Base-by-base conservation (phyloP, 2,113 vertebrate species). In the Siniperca knerii region DNA sequence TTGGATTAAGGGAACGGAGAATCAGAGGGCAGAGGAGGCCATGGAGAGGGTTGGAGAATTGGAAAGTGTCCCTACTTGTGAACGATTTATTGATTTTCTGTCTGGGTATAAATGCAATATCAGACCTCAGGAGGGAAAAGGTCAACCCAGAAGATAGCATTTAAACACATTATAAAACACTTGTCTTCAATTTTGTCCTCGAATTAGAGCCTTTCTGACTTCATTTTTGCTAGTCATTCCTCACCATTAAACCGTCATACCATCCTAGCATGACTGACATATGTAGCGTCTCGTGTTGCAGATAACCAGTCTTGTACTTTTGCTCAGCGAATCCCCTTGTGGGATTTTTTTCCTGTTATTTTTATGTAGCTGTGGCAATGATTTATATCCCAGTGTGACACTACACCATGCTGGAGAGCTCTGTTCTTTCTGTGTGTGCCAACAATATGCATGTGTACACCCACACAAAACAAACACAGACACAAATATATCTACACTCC, bases 21-120 rank as follows among this genome's bases (percentile, higher is more conserved):
- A 20, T 79, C 65, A 70, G 52, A 64, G 75, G 61, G 66, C 60
- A 83, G 48, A 60, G 52, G 57, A 61, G 52, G 35, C n/a, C 57
- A 11, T 4, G 37, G 33, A 52, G 48, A 66, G 62, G 77, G 23
- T 8, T 50, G 40, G 29, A 55, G 69, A 58, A 84, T 29, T 75
- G 60, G 50, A 61, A 69, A 52, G 50, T 33, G 65, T 79, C 57
- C 5, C 60, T 68, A 29, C 81, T 80, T 79, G 42, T 73, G 67
- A 90, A 64, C 42, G 9, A 90, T 85, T 81, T 87, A 87, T 88
- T 78, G 84, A 88, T 87, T 89, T 71, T 48, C 23, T 72, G 16
- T 76, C 40, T 25, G 52, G 58, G 74, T 82, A 52, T 78, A 85
- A 89, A 77, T 0, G 8, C 44, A 84, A 23, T 71, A 18, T 73